Conservation (phyloP, 2,888 invertebrate genomes). For the Monopis laevigella region DNA sequence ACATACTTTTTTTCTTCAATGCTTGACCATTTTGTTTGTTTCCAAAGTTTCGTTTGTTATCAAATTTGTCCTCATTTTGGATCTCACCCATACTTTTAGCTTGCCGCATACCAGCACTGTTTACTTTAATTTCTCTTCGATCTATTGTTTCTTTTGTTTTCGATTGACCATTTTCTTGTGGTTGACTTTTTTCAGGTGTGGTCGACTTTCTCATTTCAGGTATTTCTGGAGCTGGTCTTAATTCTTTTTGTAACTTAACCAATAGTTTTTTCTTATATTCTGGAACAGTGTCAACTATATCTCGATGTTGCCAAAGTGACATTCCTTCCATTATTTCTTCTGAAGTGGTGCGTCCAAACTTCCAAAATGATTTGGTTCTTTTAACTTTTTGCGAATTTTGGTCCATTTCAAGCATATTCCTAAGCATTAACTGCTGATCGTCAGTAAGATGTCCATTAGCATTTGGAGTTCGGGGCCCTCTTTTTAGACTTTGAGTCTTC, state of each 20-base stretch:
- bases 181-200: constrained; percentile 34
- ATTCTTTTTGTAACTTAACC: constrained; percentile 51
- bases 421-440: constrained; percentile 60
- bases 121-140: constrained; percentile 48
- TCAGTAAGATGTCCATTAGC: constrained; percentile 63
- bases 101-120: constrained; percentile 54
- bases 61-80: constrained; percentile 45
- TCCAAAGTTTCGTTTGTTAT: constrained; percentile 34
- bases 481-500: constrained; percentile 58
- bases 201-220: constrained; percentile 39
- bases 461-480: constrained; percentile 41
- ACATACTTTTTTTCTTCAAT: constrained; percentile 51
- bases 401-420: constrained; percentile 63
- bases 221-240: constrained; percentile 49
- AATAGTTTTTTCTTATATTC: constrained; percentile 61
- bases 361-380: constrained; percentile 87
- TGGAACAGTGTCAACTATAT: constrained; percentile 77
- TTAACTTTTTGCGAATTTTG: constrained; percentile 75
- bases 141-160: constrained; percentile 56
- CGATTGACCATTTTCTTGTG: constrained; percentile 33
- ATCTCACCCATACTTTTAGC: constrained; percentile 58
- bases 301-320: constrained; percentile 87
- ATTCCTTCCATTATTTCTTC: constrained; percentile 85
- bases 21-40: constrained; percentile 38
- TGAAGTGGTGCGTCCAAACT: constrained; percentile 77